These are phyloP conservation scores for Drosophila setosimentum DNA, from an alignment of 2,888 invertebrate genomes.

Conservation along the genomic window DNA sequence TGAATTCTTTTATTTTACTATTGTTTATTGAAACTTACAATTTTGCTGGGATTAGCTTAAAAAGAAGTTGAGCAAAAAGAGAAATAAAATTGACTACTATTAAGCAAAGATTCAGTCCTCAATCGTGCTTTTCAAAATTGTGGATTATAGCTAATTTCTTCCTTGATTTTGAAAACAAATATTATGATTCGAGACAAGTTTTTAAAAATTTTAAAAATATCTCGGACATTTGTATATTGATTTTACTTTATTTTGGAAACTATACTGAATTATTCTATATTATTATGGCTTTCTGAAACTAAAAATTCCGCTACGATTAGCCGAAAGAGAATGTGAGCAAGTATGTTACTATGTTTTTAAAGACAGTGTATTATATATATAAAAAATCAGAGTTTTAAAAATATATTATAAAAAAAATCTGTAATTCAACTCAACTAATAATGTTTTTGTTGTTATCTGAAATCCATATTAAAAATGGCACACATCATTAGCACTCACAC, in stretches of 20 bases:
- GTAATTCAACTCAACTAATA: too few relatives aligned
- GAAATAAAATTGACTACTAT: background rate
- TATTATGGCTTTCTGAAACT: background rate
- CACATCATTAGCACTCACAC: slow-evolving; percentile 12
- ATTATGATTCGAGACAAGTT: background rate
- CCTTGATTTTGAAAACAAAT: background rate
- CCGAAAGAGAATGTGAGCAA: too few relatives aligned
- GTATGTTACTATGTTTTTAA: too few relatives aligned
- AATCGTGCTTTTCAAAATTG: background rate
- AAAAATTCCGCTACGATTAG: background rate
- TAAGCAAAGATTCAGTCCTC: background rate
- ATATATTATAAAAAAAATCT: too few relatives aligned
- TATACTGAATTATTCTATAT: too few relatives aligned
- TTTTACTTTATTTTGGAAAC: too few relatives aligned
- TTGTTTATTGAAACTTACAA: background rate
- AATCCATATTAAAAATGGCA: slow-evolving; percentile 23
- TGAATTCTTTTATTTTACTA: background rate
- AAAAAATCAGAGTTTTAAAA: too few relatives aligned
- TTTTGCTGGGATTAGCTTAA: background rate
- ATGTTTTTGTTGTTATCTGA: background rate
- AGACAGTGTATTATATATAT: background rate
- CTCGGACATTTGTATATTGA: too few relatives aligned
- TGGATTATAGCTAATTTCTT: background rate
- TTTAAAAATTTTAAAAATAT: background rate
- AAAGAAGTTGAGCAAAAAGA: background rate